phyloP scores from a whole-genome alignment of 1,140 invertebrate species.

The Eciton burchellii region DNA sequence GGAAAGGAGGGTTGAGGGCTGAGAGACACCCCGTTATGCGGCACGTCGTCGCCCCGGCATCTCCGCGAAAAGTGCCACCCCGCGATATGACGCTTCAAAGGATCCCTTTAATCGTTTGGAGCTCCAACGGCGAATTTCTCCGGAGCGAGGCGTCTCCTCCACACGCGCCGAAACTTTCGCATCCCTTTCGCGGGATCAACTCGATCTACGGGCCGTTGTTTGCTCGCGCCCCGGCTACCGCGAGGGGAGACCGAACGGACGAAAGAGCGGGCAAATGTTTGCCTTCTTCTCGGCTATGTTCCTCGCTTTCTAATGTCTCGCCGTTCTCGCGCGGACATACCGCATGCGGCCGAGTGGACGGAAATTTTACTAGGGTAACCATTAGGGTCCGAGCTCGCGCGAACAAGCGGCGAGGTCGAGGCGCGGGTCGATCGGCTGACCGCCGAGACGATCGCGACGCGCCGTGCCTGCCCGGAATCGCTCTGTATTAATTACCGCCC shows the following conservation, averaged over 20 bases:
- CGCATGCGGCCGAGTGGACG: constrained; percentile 66
- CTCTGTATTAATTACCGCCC: constrained; percentile 73
- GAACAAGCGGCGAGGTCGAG: neutral
- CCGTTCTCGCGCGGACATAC: constrained; percentile 45
- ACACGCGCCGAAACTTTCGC: constrained; percentile 26
- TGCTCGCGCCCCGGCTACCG: constrained; percentile 42
- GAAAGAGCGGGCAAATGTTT: constrained; percentile 75
- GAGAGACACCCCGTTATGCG: constrained; percentile 22
- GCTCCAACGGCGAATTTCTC: constrained; percentile 59
- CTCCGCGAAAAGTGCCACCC: constrained; percentile 28
- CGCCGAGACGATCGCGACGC: constrained; percentile 23
- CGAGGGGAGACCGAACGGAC: constrained; percentile 22
- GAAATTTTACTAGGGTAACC: constrained; percentile 77
- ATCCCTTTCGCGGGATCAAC: constrained; percentile 66
- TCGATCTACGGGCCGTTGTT: constrained; percentile 70
- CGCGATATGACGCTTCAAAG: constrained; percentile 65
- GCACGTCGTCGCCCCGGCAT: constrained; percentile 55
- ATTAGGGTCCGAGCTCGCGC: too few relatives aligned
- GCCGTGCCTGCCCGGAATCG: constrained; percentile 15
- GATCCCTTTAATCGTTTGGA: constrained; percentile 68
- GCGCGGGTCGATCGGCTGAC: constrained; percentile 12
- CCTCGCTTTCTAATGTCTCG: constrained; percentile 59
- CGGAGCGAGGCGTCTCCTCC: constrained; percentile 29
- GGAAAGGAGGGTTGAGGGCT: too few relatives aligned
- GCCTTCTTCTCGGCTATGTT: constrained; percentile 71